These are phyloP conservation scores for Maniola jurtina DNA, from an alignment of 1,140 invertebrate genomes.

Conservation along the genomic window DNA sequence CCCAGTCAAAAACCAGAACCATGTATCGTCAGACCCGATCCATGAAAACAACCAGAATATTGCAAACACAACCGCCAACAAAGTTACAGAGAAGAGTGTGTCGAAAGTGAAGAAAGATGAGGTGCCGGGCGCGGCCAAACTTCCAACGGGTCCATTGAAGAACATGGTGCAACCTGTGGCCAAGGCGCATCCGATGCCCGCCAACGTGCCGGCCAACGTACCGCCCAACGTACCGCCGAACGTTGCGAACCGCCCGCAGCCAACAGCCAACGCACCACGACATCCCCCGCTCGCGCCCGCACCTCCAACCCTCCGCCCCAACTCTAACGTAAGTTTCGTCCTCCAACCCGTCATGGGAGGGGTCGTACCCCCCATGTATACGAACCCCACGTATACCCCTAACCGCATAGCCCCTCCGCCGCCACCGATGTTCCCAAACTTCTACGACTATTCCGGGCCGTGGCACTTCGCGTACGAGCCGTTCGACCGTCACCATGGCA, in stretches of 20 bases:
- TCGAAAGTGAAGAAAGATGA: not conserved
- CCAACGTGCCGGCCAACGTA: conserved; percentile 34
- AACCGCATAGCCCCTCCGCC: conserved; percentile 38
- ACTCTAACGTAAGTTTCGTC: conserved; percentile 76
- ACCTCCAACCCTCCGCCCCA: conserved; percentile 38
- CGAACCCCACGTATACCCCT: conserved; percentile 28
- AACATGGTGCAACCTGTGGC: conserved; percentile 37
- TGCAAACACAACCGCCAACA: conserved; percentile 9
- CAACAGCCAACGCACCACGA: conserved; percentile 2
- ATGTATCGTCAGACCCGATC: conserved; percentile 33
- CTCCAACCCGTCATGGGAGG: conserved; percentile 55
- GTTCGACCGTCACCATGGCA: conserved; percentile 56
- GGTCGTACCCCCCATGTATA: conserved; percentile 56
- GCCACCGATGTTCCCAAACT: conserved; percentile 55
- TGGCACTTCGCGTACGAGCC: conserved; percentile 72
- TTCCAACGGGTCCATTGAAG: conserved; percentile 28
- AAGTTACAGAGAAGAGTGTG: not conserved
- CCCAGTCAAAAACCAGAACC: not conserved
- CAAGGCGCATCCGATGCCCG: conserved; percentile 48
- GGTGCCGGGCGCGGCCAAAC: conserved; percentile 8
- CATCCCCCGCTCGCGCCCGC: conserved; percentile 23
- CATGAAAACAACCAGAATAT: conserved; percentile 28
- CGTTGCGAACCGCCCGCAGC: conserved; percentile 25
- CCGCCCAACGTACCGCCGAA: conserved; percentile 37
- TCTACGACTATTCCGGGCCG: conserved; percentile 63